Base-by-base conservation (phyloP, 2,797 vertebrate species). In the Xenopus petersii region DNA sequence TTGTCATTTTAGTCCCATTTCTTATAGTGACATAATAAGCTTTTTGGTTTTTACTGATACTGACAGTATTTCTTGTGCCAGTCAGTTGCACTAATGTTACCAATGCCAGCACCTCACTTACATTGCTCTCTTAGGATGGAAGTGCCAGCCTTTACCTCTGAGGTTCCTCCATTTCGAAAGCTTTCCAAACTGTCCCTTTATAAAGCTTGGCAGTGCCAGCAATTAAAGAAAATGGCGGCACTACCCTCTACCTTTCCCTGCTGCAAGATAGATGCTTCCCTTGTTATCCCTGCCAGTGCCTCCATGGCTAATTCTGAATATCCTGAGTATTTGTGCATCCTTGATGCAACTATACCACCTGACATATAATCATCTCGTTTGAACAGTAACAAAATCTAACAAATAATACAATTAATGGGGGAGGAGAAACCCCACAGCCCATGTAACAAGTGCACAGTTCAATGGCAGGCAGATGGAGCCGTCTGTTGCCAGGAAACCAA, bases 401-500 rank as follows among this genome's bases (percentile, higher is more conserved):
- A 77, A 77, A 67, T 77, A 77, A 77, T 77, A 2, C 4, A 30
- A 30, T 30, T 30, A 42, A 42, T 42, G 64, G 70, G 48, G 49
- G 65, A 72, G 70, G 58, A 77, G 56, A 77, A 71, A 71, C 71
- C 47, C 26, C 49, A 64, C 17, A 16, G 47, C 11, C 59, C 70
- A 77, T 33, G 75, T 73, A 64, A 77, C 26, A n/a, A 21, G 49
- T 55, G 16, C 60, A 47, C 17, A 2, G 8, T 21, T 6, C 3
- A 64, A 21, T 26, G 64, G 67, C 71, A 72, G 70, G 75, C 54
- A 48, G 47, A 21, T 48, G 42, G 66, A 16, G 67, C n/a, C 21
- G 17, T 12, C 21, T n/a, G 75, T 77, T 77, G 64, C 75, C 42
- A 56, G 61, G 75, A 64, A 72, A 77, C 75, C 64, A 48, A 42